Conservation (phyloP, 2,888 invertebrate species). For the Lysandra coridon region DNA sequence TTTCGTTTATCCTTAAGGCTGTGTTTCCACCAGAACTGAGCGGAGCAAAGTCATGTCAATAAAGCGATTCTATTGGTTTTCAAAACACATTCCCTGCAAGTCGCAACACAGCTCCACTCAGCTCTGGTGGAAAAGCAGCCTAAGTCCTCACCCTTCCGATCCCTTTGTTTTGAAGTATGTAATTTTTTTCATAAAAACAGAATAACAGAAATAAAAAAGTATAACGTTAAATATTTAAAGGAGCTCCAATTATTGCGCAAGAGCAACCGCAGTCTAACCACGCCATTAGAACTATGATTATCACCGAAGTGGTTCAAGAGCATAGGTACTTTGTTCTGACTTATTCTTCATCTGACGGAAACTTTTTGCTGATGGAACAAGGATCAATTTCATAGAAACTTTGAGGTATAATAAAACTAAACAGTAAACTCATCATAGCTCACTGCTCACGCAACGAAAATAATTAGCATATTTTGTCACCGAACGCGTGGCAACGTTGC, state of each 20-base stretch:
- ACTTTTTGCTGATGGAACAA: neutral
- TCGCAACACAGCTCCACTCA: no score
- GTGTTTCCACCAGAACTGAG: no score
- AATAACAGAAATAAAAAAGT: neutral
- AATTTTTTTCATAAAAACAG: no score
- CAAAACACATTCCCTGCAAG: no score
- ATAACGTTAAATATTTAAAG: neutral
- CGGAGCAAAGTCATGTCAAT: no score
- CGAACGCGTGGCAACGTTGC: neutral
- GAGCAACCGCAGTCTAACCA: constrained; percentile 19
- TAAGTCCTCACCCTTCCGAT: no score
- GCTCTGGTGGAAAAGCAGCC: no score
- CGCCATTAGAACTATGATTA: constrained; percentile 17
- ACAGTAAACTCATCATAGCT: neutral
- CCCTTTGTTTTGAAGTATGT: no score
- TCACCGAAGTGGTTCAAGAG: constrained; percentile 12
- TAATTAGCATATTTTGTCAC: constrained; percentile 15
- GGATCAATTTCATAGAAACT: neutral
- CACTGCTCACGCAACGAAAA: constrained; percentile 10
- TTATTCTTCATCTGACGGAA: neutral
- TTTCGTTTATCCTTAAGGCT: no score
- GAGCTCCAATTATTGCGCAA: constrained; percentile 1
- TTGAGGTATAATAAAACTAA: neutral
- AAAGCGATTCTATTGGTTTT: no score
- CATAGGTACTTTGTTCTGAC: neutral